phyloP scores from a whole-genome alignment of 2,888 invertebrate genomes.

The Drosophila histrio region DNA sequence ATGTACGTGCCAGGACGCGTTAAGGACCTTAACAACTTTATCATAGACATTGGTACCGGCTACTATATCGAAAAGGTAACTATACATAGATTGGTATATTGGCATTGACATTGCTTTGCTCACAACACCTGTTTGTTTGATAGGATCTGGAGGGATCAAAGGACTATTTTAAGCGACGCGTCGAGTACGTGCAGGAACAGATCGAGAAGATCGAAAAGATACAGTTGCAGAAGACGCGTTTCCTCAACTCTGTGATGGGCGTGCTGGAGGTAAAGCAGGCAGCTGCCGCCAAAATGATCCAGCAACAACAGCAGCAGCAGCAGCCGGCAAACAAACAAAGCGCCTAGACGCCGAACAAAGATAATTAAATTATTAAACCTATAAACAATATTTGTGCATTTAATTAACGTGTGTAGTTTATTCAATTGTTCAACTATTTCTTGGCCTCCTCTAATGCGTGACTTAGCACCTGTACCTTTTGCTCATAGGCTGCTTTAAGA shows the following conservation, averaged over 20 bases:
- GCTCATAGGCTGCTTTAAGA: constrained; percentile 88
- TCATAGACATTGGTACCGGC: constrained; percentile 98
- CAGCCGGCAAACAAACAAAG: constrained; percentile 36
- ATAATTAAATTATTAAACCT: constrained; percentile 72
- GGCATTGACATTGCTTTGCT: no score
- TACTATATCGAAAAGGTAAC: constrained; percentile 96
- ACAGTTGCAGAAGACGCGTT: constrained; percentile 89
- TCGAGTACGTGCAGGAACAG: constrained; percentile 95
- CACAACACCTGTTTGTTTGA: constrained; percentile 35
- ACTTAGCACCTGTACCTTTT: constrained; percentile 85
- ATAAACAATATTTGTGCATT: constrained; percentile 68
- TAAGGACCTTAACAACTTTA: constrained; percentile 92
- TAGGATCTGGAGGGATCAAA: constrained; percentile 92
- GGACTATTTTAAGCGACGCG: constrained; percentile 96
- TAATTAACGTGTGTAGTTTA: constrained; percentile 68
- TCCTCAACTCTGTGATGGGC: constrained; percentile 91
- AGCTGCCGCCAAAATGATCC: constrained; percentile 74
- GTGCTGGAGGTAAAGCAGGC: constrained; percentile 89
- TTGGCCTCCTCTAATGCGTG: constrained; percentile 75
- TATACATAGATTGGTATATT: neutral
- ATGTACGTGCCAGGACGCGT: constrained; percentile 98
- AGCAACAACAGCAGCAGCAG: constrained; percentile 66
- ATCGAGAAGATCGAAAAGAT: constrained; percentile 94
- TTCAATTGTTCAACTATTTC: constrained; percentile 70
- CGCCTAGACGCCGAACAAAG: constrained; percentile 44